phyloP scores from a whole-genome alignment of 2,888 invertebrate genomes.

The Altica lythri region DNA sequence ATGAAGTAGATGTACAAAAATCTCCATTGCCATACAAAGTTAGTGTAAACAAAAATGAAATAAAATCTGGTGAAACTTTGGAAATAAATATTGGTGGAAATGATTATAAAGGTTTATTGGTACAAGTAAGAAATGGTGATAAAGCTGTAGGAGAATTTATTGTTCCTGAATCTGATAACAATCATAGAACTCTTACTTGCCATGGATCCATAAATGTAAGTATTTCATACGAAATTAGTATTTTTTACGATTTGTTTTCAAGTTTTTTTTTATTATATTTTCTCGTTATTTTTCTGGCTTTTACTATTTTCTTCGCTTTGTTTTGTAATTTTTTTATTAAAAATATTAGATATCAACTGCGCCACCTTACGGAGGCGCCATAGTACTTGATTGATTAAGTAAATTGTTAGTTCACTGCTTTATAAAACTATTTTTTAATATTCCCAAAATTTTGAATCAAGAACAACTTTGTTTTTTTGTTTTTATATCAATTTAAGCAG shows the following conservation, averaged over 20 bases:
- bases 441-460: too few relatives aligned
- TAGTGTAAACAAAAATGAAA: slow-evolving; percentile 44
- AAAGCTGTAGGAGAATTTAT: slow-evolving; percentile 68
- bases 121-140: slow-evolving; percentile 67
- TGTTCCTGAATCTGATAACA: slow-evolving; percentile 59
- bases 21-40: slow-evolving; percentile 63
- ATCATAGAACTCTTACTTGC: slow-evolving; percentile 63
- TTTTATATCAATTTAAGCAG: background rate
- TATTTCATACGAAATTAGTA: slow-evolving; percentile 31
- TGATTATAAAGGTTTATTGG: slow-evolving; percentile 66
- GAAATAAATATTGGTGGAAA: slow-evolving; percentile 63
- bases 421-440: too few relatives aligned
- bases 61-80: slow-evolving; percentile 58
- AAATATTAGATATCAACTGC: too few relatives aligned
- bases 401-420: too few relatives aligned
- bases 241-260: background rate
- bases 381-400: too few relatives aligned
- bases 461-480: background rate
- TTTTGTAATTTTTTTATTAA: too few relatives aligned
- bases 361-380: too few relatives aligned
- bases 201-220: slow-evolving; percentile 61
- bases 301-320: too few relatives aligned
- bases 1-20: slow-evolving; percentile 65
- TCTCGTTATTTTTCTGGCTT: too few relatives aligned
- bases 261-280: background rate